These are phyloP conservation scores for Gymnoscopelus braueri DNA, from an alignment of 2,797 vertebrate genomes.

Conservation along the genomic window DNA sequence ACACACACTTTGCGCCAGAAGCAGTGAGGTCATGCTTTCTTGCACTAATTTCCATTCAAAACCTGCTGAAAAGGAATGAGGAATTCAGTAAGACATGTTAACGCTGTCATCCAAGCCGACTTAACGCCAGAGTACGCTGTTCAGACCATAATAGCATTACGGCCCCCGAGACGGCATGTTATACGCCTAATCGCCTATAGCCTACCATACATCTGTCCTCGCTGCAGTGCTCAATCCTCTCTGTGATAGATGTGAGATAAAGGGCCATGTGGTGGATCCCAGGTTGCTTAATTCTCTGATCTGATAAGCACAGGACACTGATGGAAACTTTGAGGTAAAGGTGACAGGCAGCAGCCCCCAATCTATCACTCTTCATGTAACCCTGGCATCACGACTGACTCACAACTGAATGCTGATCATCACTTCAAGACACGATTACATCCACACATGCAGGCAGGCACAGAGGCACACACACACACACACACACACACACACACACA, in stretches of 20 bases:
- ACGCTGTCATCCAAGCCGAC: neutral
- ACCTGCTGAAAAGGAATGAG: neutral
- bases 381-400: constrained; percentile 46
- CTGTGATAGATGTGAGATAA: constrained; percentile 20
- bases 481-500: neutral
- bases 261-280: constrained; percentile 11
- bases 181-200: no score
- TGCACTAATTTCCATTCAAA: neutral
- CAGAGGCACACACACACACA: constrained; percentile 1
- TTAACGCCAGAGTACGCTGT: neutral
- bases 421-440: constrained; percentile 20
- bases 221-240: constrained; percentile 3
- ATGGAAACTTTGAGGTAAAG: constrained; percentile 43
- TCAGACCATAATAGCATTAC: neutral
- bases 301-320: constrained; percentile 42
- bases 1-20: no score
- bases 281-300: constrained; percentile 29
- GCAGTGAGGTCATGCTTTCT: no score
- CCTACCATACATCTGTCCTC: constrained; percentile 12
- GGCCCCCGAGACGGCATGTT: no score
- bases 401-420: constrained; percentile 26
- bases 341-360: constrained; percentile 40
- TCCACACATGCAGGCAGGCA: neutral
- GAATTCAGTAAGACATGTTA: neutral
- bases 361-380: constrained; percentile 27